Conservation (phyloP, 2,888 invertebrate species). For the Schrankia costaestrigalis region DNA sequence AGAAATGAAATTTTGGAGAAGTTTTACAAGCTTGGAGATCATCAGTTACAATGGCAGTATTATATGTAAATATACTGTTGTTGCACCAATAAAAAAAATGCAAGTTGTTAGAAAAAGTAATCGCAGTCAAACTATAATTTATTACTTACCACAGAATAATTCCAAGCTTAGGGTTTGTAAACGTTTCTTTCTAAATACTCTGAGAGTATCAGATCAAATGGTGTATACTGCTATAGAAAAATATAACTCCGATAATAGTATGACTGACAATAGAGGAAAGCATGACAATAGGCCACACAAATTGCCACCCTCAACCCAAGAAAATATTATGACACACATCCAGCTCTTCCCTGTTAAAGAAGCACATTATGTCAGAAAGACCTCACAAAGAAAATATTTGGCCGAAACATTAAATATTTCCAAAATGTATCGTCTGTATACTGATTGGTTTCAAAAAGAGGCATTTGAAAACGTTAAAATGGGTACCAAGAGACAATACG, state of each 20-base stretch:
- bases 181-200: background rate
- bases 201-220: background rate
- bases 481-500: background rate
- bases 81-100: too few species aligned
- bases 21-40: too few species aligned
- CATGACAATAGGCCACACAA: constrained; percentile 5
- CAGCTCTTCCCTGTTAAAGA: constrained; percentile 5
- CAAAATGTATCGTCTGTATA: constrained; percentile 8
- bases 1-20: too few species aligned
- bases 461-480: background rate
- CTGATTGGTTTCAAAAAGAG: background rate
- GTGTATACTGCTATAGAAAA: background rate
- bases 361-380: constrained; percentile 9
- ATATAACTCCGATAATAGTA: background rate
- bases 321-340: constrained; percentile 6
- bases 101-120: background rate
- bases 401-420: constrained; percentile 7
- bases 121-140: background rate
- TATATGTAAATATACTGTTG: too few species aligned
- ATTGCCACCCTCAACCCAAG: constrained; percentile 3
- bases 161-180: too few species aligned
- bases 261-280: background rate
- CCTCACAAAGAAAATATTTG: constrained; percentile 4
- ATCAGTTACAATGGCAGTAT: too few species aligned
- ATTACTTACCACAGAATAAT: background rate